Conservation (phyloP, 2,113 vertebrate genomes). For the Pseudorhombus dupliciocellatus region DNA sequence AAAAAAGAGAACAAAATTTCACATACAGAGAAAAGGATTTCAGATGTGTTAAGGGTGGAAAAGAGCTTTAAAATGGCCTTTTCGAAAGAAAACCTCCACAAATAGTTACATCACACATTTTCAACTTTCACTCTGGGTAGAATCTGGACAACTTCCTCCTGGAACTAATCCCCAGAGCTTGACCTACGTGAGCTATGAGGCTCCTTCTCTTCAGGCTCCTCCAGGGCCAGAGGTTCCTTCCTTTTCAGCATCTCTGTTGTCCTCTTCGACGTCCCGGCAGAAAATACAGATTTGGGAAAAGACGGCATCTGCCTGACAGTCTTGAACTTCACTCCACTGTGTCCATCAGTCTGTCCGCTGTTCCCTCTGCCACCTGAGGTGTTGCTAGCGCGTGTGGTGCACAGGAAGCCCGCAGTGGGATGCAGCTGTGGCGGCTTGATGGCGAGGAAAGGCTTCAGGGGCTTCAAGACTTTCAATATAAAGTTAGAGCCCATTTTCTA, state of each 20-base stretch:
- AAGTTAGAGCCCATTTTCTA: conserved; percentile 61
- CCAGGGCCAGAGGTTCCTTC: conserved; percentile 16
- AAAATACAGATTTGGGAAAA: conserved; percentile 79
- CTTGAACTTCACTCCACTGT: background rate
- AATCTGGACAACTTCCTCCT: too few relatives aligned
- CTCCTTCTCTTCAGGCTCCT: conserved; percentile 17
- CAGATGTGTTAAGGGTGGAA: too few relatives aligned
- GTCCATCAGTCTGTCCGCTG: background rate
- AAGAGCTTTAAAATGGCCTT: too few relatives aligned
- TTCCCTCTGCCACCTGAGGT: background rate
- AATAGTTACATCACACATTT: too few relatives aligned
- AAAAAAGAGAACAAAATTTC: background rate
- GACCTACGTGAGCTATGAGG: conserved; percentile 14
- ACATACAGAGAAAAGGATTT: too few relatives aligned
- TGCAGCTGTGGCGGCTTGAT: conserved; percentile 1
- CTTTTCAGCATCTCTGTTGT: conserved; percentile 63
- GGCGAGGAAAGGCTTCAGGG: conserved; percentile 18
- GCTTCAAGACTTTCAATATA: conserved; percentile 47
- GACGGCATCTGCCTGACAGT: conserved; percentile 6
- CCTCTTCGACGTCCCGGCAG: conserved; percentile 84
- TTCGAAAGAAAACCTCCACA: too few relatives aligned
- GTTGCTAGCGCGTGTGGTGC: conserved; percentile 45
- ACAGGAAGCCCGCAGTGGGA: conserved; percentile 26
- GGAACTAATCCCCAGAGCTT: too few relatives aligned
- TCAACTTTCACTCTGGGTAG: too few relatives aligned